These are phyloP conservation scores for Pandion haliaetus DNA, from an alignment of 2,113 vertebrate genomes.

Conservation along the genomic window DNA sequence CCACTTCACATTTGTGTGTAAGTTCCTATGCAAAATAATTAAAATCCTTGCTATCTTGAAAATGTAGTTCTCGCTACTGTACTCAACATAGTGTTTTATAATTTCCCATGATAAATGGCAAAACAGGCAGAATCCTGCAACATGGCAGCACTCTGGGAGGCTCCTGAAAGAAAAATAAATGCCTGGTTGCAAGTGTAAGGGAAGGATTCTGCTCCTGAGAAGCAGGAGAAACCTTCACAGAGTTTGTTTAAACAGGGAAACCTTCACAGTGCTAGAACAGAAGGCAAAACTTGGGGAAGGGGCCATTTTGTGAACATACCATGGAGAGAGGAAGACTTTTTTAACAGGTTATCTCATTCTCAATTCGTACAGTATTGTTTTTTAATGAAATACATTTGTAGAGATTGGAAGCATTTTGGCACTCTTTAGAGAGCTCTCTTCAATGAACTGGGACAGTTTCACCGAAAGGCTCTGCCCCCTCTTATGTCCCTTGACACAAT, in stretches of 20 bases:
- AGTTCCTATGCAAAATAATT: neutral
- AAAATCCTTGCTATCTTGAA: neutral
- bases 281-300: neutral
- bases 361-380: neutral
- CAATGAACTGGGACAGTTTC: neutral
- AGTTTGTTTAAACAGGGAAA: neutral
- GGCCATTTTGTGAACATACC: neutral
- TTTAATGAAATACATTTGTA: neutral
- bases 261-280: neutral
- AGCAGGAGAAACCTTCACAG: neutral
- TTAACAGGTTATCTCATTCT: neutral
- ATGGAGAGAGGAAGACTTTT: neutral
- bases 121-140: neutral
- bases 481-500: neutral
- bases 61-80: neutral
- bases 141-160: neutral
- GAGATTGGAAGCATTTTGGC: neutral
- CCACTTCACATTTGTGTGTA: neutral
- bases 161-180: neutral
- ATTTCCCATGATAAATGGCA: neutral
- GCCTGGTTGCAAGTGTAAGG: neutral
- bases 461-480: neutral
- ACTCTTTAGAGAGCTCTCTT: neutral
- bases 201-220: neutral
- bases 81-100: neutral